Base-by-base conservation (phyloP, 2,888 invertebrate species). In the Anthophora plumipes region DNA sequence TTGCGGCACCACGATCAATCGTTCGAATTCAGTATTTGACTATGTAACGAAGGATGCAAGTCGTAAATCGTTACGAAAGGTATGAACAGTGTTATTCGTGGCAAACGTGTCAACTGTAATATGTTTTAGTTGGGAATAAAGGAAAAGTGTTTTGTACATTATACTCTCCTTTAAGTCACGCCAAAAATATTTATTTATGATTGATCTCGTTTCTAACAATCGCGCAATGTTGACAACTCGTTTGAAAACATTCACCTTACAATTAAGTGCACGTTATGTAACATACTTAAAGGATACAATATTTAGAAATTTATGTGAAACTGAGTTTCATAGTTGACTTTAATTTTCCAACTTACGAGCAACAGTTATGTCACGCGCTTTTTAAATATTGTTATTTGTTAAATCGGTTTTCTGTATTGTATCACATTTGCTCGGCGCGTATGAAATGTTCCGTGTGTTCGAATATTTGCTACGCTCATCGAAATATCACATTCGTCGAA, bases 1-100 rank as follows among this genome's bases (percentile, higher is more conserved):
- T 80, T 74, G 54, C 83, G 64, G 59, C 80, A 82, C 79, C 70
- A 50, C 57, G 77, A 83, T 77, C 80, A 80, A 80, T 77, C 80
- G 80, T 55, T 11, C 66, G 59, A 22, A 63, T 57, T 59, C 63
- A 64, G 55, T 74, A 71, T 82, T 66, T 69, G 75, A 67, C 71
- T 57, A 76, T 79, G 70, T 63, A 70, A 79, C 77, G 63, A 63
- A 59, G 50, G 78, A 75, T 68, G 68, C 52, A n/a, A 72, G 68
- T 54, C 69, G 72, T 75, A 79, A 83, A 79, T 83, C 57, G 72
- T 57, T 61, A 67, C 71, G 67, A 64, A 78, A 71, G 82, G 60
- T 54, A 69, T 64, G 71, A 82, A 76, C 68, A 22, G 50, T 50
- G 57, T 64, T 25, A n/a, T 61, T 31, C 43, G 57, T 37, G 64